phyloP scores from a whole-genome alignment of 1,140 invertebrate species.

The Ctenoplectra terminalis region DNA sequence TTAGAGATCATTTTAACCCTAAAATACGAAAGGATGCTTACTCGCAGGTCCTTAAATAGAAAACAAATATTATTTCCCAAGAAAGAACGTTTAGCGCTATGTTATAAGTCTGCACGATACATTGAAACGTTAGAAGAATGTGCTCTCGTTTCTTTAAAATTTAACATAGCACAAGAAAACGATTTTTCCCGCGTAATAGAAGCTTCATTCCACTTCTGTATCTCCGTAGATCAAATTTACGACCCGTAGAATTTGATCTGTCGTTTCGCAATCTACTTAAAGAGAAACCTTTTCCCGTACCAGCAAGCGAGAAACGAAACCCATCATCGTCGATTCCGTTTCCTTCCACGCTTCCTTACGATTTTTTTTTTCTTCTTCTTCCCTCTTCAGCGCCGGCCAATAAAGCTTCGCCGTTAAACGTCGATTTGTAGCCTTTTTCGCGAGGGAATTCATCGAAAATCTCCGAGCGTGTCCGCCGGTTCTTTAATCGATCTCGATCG shows the following conservation, averaged over 20 bases:
- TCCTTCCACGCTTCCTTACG: neutral
- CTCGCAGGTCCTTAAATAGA: no score
- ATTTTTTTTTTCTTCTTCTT: neutral
- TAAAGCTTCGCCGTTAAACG: slow-evolving; percentile 11
- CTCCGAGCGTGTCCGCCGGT: neutral
- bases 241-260: slow-evolving; percentile 29
- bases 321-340: neutral
- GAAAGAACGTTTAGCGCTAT: no score
- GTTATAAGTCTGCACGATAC: neutral
- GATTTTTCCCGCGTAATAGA: slow-evolving; percentile 4
- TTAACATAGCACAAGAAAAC: neutral
- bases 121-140: neutral
- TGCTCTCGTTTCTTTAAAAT: neutral
- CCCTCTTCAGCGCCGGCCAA: no score
- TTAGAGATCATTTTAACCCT: no score
- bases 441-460: slow-evolving; percentile 26
- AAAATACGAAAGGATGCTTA: neutral
- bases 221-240: slow-evolving; percentile 26
- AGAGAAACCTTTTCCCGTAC: slow-evolving; percentile 4
- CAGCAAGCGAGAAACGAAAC: neutral
- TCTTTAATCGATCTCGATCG: slow-evolving; percentile 10
- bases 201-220: slow-evolving; percentile 10
- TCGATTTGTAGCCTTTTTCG: slow-evolving; percentile 33
- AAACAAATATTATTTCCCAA: neutral
- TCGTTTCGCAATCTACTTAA: slow-evolving; percentile 31